Percentiles rank a stretch among this genome's conserved stretches.
Conservation (phyloP, 2,113 vertebrate species). For the Cavia porcellus region DNA sequence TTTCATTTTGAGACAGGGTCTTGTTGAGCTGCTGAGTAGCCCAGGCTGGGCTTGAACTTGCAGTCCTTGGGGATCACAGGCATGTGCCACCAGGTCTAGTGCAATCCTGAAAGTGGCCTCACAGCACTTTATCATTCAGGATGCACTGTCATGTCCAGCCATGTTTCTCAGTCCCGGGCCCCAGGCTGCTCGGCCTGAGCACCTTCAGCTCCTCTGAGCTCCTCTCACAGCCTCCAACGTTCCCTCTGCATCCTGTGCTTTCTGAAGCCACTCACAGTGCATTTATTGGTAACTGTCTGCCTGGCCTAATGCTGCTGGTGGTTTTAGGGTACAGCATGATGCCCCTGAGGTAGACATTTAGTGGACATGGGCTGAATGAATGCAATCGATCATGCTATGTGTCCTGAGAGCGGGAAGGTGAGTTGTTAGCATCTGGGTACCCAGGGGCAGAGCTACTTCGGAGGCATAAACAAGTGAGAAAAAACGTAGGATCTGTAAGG, state of each 20-base stretch:
- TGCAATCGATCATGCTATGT: background rate
- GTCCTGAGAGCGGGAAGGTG: background rate
- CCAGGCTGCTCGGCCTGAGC: background rate
- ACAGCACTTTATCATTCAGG: background rate
- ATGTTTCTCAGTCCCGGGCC: background rate
- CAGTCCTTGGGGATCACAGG: background rate
- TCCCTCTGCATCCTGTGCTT: background rate
- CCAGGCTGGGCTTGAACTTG: background rate
- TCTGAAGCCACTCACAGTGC: background rate
- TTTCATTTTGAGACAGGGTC: background rate
- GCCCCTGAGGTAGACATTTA: background rate
- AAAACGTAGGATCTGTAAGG: background rate
- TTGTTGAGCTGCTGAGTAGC: background rate
- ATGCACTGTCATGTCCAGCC: background rate
- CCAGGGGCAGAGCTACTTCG: conserved; percentile 2
- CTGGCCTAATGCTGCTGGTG: background rate
- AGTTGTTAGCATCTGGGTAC: background rate
- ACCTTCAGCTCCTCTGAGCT: background rate
- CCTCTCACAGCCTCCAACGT: background rate
- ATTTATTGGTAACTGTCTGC: background rate
- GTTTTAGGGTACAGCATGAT: background rate
- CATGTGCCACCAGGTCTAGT: background rate
- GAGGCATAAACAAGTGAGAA: background rate
- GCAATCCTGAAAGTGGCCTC: background rate
- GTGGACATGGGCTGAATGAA: background rate